Conservation (phyloP, 1,140 invertebrate genomes). For the Papilio dardanus region DNA sequence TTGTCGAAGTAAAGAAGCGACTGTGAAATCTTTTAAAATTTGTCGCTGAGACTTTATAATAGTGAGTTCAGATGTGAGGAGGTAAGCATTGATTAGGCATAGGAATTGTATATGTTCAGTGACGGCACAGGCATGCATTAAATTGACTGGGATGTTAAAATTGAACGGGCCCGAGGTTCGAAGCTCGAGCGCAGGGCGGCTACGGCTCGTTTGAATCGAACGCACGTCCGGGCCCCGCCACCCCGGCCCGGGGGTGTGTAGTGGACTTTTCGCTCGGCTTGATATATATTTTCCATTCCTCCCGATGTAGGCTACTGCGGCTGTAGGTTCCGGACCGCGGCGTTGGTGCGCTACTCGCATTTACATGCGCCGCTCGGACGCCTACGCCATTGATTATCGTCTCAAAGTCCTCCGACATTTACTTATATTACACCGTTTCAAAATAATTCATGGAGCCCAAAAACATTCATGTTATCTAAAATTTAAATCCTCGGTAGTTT, state of each 20-base stretch:
- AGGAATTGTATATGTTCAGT: not conserved
- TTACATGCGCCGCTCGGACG: conserved; percentile 65
- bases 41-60: not conserved
- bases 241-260: conserved; percentile 64
- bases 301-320: conserved; percentile 70
- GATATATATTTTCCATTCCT: conserved; percentile 79
- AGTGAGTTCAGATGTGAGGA: not conserved
- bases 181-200: conserved; percentile 55
- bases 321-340: conserved; percentile 58
- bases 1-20: conserved; percentile 50
- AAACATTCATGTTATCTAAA: not conserved
- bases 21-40: not conserved
- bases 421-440: conserved; percentile 50
- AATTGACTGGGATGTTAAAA: conserved; percentile 52
- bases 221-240: conserved; percentile 70
- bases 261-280: conserved; percentile 77
- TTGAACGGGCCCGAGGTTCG: conserved; percentile 65
- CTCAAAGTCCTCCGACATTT: conserved; percentile 34
- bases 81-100: not conserved
- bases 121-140: not conserved
- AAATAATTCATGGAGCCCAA: conserved; percentile 50
- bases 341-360: conserved; percentile 55
- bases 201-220: conserved; percentile 76
- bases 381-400: conserved; percentile 44
- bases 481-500: no score